Evolutionary conservation across 92 coral and sea anemone species (phyloP).

Genomic region (Heliopora coerulea): DNA sequence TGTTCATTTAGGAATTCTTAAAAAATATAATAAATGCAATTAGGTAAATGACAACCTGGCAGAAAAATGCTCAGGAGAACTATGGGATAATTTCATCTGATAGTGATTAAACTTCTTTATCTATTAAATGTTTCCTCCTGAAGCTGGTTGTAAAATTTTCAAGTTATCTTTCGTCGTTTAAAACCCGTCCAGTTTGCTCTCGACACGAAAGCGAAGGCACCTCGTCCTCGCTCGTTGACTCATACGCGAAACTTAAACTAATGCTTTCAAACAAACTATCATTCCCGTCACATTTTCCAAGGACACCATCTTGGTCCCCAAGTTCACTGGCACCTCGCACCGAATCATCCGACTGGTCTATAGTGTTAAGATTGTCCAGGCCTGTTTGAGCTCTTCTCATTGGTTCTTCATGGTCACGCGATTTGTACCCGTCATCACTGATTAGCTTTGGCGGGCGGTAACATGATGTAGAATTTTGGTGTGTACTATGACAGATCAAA

Average conservation of each 20-base stretch:
- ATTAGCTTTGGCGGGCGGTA: background rate
- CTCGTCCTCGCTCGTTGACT: constrained; percentile 28
- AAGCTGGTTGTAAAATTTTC: too few species aligned
- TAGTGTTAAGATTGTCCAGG: background rate
- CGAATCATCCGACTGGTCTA: background rate
- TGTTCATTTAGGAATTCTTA: too few species aligned
- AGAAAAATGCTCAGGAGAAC: too few species aligned
- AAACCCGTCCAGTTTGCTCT: too few species aligned
- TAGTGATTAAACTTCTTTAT: too few species aligned
- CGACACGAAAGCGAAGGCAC: too few species aligned
- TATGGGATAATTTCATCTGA: too few species aligned
- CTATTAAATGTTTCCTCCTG: too few species aligned
- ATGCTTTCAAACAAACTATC: constrained; percentile 30
- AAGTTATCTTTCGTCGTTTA: too few species aligned
- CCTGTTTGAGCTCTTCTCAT: background rate
- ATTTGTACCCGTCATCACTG: background rate
- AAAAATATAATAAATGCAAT: too few species aligned
- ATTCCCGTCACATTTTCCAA: background rate
- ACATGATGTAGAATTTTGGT: background rate
- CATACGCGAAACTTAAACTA: constrained; percentile 39
- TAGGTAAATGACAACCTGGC: too few species aligned
- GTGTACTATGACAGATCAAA: background rate
- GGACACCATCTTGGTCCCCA: background rate
- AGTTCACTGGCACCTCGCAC: constrained; percentile 22
- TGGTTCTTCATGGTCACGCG: constrained; percentile 1